Base-by-base conservation (phyloP, 2,113 vertebrate species). In the Pachyramphus minor region DNA sequence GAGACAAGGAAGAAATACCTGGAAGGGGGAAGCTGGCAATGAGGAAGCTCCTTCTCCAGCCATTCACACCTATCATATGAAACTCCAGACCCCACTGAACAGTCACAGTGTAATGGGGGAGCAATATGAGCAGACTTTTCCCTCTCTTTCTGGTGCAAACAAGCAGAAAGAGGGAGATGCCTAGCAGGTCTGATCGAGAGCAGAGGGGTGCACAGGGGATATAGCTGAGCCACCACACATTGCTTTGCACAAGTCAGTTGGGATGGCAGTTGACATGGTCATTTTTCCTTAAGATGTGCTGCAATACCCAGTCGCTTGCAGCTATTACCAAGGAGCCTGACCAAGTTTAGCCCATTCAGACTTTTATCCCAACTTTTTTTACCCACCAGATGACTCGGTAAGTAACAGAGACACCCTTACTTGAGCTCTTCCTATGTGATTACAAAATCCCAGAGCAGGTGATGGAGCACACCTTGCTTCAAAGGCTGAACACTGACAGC, bases 31-130 rank as follows among this genome's bases (percentile, higher is more conserved):
- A 87, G 14, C 30, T 89, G 55, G n/a, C 27, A 66, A 4, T 4
- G 11, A 87, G 49, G 14, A 79, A 42, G 13, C 66, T 59, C 28
- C 14, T 53, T 49, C 39, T 85, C 52, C 47, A 67, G 50, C 14
- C 50, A 23, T 35, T 82, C 0, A 0, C 33, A 77, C 19, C 23
- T 27, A 58, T 2, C 25, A 5, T 1, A 18, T 1, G 5, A 53
- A 90, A 80, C 33, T 86, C 75, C 33, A 64, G 69, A 24, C 17
- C 64, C 62, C 67, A 69, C 30, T 33, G 56, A 52, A 27, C 4
- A 76, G 25, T 24, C 59, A 49, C 27, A 42, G 33, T 3, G 6
- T 22, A 31, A 63, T 0, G 0, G 16, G 20, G 53, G 8, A 76
- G 47, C 30, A 79, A 90, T 2, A 18, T 0, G 14, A 35, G 35